Conservation (phyloP, 2,113 vertebrate genomes). For the Stegastes partitus region DNA sequence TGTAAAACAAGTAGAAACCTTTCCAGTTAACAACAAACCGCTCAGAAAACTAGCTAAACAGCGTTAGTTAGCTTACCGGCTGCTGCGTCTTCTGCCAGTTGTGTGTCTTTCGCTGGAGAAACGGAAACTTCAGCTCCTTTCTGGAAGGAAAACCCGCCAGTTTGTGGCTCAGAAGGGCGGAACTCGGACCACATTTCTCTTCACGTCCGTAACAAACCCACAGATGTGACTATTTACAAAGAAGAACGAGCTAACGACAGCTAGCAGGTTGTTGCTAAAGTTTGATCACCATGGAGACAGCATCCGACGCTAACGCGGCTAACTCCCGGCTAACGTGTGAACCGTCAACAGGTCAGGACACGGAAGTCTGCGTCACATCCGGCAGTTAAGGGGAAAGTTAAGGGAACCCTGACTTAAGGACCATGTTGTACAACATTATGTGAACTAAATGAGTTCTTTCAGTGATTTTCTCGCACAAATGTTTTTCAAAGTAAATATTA, state of each 20-base stretch:
- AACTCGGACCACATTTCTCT: slow-evolving; percentile 27
- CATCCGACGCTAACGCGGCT: neutral
- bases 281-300: slow-evolving; percentile 72
- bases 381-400: too few relatives aligned
- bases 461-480: too few relatives aligned
- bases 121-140: neutral
- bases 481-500: too few relatives aligned
- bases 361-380: too few relatives aligned
- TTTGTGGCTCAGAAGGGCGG: neutral
- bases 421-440: too few relatives aligned
- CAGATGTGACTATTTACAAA: neutral
- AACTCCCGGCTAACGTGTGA: neutral
- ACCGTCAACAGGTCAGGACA: too few relatives aligned
- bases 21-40: neutral
- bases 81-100: neutral
- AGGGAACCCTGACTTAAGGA: too few relatives aligned
- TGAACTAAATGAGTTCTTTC: too few relatives aligned
- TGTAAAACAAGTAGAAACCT: slow-evolving; percentile 11
- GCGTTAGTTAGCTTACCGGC: slow-evolving; percentile 32
- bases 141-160: neutral
- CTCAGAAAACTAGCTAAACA: neutral
- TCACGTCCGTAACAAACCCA: neutral
- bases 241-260: neutral
- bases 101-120: neutral
- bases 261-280: neutral